Evolutionary conservation across 92 coral and sea anemone genomes (phyloP).

Genomic region (Paragorgia papillata): DNA sequence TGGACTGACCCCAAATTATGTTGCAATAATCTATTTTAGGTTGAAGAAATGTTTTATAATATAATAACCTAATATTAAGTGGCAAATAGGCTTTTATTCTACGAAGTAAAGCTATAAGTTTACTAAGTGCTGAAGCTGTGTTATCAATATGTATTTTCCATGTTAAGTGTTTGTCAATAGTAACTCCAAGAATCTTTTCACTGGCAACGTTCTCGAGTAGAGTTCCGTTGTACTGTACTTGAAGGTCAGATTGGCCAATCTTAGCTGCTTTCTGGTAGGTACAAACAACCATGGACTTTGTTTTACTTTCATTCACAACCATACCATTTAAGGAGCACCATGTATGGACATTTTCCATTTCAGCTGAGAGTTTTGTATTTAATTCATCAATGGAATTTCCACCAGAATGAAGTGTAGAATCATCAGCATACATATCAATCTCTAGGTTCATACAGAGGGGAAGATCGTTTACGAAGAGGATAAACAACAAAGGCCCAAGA

Average conservation of each 20-base stretch:
- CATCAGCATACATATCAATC: background rate
- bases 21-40: constrained; percentile 31
- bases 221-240: background rate
- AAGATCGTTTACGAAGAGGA: background rate
- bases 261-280: constrained; percentile 7
- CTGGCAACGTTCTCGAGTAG: background rate
- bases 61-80: background rate
- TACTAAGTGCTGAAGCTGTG: constrained; percentile 18
- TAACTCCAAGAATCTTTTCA: constrained; percentile 26
- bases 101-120: background rate
- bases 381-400: background rate
- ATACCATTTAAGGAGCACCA: constrained; percentile 6
- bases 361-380: background rate
- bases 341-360: background rate
- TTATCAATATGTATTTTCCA: constrained; percentile 36
- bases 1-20: constrained; percentile 35
- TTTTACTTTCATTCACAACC: constrained; percentile 1
- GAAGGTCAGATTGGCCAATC: background rate
- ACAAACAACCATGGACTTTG: background rate
- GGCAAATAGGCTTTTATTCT: constrained; percentile 20
- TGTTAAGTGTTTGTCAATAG: constrained; percentile 23
- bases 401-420: background rate
- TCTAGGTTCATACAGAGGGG: background rate
- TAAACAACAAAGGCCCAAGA: background rate
- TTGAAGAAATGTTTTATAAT: constrained; percentile 22